Percentiles rank a stretch among this genome's conserved stretches.
phyloP scores from a whole-genome alignment of 2,888 invertebrate genomes.

The Caradrina kadenii region DNA sequence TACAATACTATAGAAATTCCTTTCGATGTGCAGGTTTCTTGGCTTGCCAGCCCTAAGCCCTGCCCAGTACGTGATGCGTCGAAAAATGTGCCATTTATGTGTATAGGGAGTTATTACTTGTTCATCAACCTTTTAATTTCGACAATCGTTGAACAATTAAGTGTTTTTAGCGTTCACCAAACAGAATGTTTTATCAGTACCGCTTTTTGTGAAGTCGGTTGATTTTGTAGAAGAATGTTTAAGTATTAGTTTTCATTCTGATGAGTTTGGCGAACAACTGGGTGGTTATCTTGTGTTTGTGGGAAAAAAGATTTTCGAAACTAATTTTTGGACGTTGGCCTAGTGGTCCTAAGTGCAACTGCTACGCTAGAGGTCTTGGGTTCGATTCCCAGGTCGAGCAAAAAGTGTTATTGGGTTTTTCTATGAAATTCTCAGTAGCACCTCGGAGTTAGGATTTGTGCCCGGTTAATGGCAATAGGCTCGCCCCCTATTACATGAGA shows the following conservation, averaged over 20 bases:
- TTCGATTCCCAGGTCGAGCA: too few species aligned
- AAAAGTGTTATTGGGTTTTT: too few species aligned
- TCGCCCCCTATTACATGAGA: too few species aligned
- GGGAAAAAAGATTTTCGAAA: neutral
- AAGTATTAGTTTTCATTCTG: constrained; percentile 55
- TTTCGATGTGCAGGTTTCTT: neutral
- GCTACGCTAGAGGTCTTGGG: too few species aligned
- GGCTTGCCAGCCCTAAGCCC: constrained; percentile 46
- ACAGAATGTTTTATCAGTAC: constrained; percentile 57
- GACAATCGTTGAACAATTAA: constrained; percentile 65
- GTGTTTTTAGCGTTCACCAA: constrained; percentile 52
- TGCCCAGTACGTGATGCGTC: constrained; percentile 73
- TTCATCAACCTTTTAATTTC: constrained; percentile 67
- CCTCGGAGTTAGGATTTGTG: too few species aligned
- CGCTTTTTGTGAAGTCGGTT: constrained; percentile 42
- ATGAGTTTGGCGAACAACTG: constrained; percentile 37
- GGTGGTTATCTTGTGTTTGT: neutral
- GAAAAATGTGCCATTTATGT: constrained; percentile 73
- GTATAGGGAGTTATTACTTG: constrained; percentile 63
- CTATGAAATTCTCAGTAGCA: too few species aligned
- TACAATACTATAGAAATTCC: neutral
- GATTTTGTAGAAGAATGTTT: constrained; percentile 49
- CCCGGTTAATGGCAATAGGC: too few species aligned
- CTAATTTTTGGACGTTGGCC: too few species aligned
- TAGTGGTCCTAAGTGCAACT: too few species aligned